Base-by-base conservation (phyloP, 2,888 invertebrate genomes). In the Protophormia terraenovae region DNA sequence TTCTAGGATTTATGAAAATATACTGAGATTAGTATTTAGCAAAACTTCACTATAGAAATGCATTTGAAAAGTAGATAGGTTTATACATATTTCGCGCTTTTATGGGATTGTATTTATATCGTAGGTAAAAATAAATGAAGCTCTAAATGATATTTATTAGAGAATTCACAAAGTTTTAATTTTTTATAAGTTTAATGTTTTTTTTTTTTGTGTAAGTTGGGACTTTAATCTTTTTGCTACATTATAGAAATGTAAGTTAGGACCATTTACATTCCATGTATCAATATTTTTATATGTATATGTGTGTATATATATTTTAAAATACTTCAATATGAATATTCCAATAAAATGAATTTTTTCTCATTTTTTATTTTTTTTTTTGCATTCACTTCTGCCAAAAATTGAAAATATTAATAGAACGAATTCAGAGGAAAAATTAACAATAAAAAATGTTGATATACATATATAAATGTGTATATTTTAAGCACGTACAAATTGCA, bases 401-500 rank as follows among this genome's bases (percentile, higher is more conserved):
- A 76, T 55, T 55, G 1, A 16, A 53, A 38, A 16, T 35, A 55
- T 55, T 55, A 32, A 55, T 16, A 67, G 16, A 58, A 58, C 0
- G 4, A 41, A 41, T 27, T 6, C 19, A 6, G 19, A n/a, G 8
- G 12, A 6, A 32, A 76, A 10, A 12, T 7, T 19, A n/a, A 4
- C 62, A 38, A 62, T 55, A 16, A 60, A 45, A 72, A n/a, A 4
- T n/a, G n/a, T n/a, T n/a, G n/a, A 12, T 2, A 27, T 3, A 24
- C 14, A 58, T 5, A 41, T 41, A 16, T 22, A 27, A 38, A 29
- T 29, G 41, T 60, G 27, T 55, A 45, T 45, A 47, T 47, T 67
- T 67, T 60, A 69, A 73, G 58, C 78, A 83, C 78, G 78, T 78
- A 60, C 78, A 29, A 55, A 24, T 29, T 41, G 29, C 75, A 19